phyloP scores from a whole-genome alignment of 2,888 invertebrate genomes.

The Eupithecia abbreviata region DNA sequence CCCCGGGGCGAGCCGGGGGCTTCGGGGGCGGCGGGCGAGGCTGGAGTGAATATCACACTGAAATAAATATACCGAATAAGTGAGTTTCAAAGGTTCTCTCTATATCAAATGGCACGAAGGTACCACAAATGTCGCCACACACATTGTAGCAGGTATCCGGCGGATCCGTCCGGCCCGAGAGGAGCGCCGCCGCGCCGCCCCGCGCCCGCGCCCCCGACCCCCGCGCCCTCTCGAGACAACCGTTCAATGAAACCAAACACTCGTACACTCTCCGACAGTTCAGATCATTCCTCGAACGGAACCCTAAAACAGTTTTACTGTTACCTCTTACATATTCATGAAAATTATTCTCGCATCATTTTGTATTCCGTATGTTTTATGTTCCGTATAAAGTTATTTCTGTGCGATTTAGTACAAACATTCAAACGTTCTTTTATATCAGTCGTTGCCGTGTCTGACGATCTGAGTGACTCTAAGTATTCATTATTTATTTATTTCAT shows the following conservation, averaged over 20 bases:
- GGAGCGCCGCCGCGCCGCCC: too few relatives aligned
- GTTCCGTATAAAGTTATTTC: neutral
- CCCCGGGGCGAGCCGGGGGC: too few relatives aligned
- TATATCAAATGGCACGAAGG: too few relatives aligned
- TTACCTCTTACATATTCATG: conserved; percentile 1
- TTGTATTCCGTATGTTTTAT: neutral
- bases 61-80: too few relatives aligned
- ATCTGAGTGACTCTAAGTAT: neutral
- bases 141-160: too few relatives aligned
- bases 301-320: neutral
- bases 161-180: too few relatives aligned
- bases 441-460: neutral
- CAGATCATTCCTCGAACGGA: neutral
- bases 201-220: too few relatives aligned
- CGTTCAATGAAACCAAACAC: neutral
- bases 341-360: conserved; percentile 1
- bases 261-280: too few relatives aligned
- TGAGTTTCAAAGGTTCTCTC: too few relatives aligned
- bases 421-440: neutral
- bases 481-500: neutral
- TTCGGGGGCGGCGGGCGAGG: too few relatives aligned
- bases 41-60: too few relatives aligned
- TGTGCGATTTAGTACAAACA: neutral
- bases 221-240: neutral
- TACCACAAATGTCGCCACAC: too few relatives aligned